Conservation (phyloP, 2,797 vertebrate species). For the Choloepus didactylus region DNA sequence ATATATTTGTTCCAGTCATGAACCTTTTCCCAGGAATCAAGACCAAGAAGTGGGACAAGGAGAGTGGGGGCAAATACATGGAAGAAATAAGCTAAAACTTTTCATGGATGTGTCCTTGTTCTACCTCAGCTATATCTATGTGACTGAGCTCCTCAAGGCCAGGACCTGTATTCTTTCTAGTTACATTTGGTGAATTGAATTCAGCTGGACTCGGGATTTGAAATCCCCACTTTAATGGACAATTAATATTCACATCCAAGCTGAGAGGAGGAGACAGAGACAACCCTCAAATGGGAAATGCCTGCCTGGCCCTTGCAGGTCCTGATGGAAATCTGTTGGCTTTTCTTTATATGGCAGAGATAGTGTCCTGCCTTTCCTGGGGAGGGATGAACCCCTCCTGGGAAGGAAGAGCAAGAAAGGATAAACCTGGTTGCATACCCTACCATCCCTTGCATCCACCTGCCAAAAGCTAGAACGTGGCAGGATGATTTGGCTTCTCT, state of each 20-base stretch:
- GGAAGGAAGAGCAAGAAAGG: not conserved
- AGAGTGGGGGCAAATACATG: not conserved
- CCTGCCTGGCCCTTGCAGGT: not conserved
- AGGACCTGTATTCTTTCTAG: not conserved
- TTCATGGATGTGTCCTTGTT: not conserved
- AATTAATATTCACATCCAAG: constrained; percentile 24
- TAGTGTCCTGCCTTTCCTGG: not conserved
- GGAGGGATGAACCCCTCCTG: not conserved
- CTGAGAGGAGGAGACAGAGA: not conserved
- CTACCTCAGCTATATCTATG: not conserved
- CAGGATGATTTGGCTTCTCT: not conserved
- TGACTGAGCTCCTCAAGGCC: not conserved
- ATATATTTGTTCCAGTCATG: not conserved
- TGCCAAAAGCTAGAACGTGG: not conserved
- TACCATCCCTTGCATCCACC: not conserved
- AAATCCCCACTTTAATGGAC: not conserved
- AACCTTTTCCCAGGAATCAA: constrained; percentile 25
- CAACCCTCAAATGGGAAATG: not conserved
- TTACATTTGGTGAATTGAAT: not conserved
- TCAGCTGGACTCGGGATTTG: constrained; percentile 20
- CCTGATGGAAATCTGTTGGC: constrained; percentile 15
- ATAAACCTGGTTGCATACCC: constrained; percentile 11
- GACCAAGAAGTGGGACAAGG: not conserved
- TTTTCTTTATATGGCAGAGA: constrained; percentile 35
- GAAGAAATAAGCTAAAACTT: constrained; percentile 21